Percentiles rank a stretch among this genome's conserved stretches.
Conservation (phyloP, 2,113 vertebrate species). For the Struthidea cinerea region DNA sequence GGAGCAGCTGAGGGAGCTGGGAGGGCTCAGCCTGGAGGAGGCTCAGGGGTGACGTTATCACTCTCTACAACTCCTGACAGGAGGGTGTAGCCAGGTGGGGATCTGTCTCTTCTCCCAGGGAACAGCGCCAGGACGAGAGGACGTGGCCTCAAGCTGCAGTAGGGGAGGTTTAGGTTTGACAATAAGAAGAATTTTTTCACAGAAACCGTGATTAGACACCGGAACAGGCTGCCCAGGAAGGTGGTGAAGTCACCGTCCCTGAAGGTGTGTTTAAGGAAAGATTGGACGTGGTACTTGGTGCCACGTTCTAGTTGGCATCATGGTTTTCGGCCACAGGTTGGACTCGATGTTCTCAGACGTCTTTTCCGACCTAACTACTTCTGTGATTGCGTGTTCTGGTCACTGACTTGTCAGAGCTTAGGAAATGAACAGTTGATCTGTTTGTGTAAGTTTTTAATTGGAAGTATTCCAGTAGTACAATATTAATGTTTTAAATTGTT, state of each 20-base stretch:
- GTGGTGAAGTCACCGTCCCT: background rate
- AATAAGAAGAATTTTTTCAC: background rate
- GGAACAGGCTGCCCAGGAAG: background rate
- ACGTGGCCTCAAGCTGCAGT: background rate
- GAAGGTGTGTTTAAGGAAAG: background rate
- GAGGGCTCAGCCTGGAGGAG: background rate
- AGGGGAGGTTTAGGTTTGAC: background rate
- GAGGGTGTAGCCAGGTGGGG: background rate
- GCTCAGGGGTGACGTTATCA: background rate
- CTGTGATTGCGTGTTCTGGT: background rate
- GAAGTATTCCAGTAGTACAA: background rate
- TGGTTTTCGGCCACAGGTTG: no score
- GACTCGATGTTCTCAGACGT: background rate
- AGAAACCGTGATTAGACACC: no score
- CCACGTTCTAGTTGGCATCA: fast-evolving
- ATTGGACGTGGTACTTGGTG: background rate
- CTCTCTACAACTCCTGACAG: background rate
- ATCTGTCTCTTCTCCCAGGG: background rate
- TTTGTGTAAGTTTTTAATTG: background rate
- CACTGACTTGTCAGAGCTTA: background rate
- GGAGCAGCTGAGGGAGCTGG: background rate
- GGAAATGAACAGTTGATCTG: background rate
- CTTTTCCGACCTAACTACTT: fast-evolving
- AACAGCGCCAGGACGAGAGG: background rate
- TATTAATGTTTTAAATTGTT: background rate